Evolutionary conservation across 2,888 invertebrate genomes (phyloP).

Genomic region (Watsonalla cultraria): DNA sequence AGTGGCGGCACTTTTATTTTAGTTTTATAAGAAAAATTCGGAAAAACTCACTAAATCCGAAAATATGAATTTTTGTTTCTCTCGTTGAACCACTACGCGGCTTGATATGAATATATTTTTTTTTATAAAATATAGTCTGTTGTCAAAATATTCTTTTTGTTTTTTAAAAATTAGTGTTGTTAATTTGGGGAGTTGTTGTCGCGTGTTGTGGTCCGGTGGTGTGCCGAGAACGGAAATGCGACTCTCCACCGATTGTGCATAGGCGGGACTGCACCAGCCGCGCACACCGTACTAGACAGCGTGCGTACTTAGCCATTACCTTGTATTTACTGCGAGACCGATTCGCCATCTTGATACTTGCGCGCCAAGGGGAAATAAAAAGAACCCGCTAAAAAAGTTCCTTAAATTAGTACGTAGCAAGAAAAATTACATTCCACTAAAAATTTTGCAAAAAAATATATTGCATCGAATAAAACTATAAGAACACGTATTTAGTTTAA

Average conservation of each 20-base stretch:
- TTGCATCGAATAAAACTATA: no score
- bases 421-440: neutral
- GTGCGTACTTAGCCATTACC: slow-evolving; percentile 79
- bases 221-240: slow-evolving; percentile 68
- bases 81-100: slow-evolving; percentile 45
- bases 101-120: slow-evolving; percentile 64
- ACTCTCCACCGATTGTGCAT: slow-evolving; percentile 76
- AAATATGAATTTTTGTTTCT: slow-evolving; percentile 41
- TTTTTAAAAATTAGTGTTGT: slow-evolving; percentile 37
- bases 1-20: slow-evolving; percentile 39
- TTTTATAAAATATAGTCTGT: slow-evolving; percentile 66
- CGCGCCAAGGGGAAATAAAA: slow-evolving; percentile 13
- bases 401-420: no score
- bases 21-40: slow-evolving; percentile 33
- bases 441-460: no score
- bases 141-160: slow-evolving; percentile 53
- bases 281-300: slow-evolving; percentile 76
- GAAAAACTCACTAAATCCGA: slow-evolving; percentile 63
- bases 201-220: slow-evolving; percentile 65
- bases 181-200: slow-evolving; percentile 66
- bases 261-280: slow-evolving; percentile 77
- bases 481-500: no score
- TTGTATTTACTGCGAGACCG: slow-evolving; percentile 75
- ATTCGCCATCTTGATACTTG: slow-evolving; percentile 56
- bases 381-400: no score